Evolutionary conservation across 23 tunicate species (phyloP), one percentile per base, ranked within the genome.

Genomic region (Halocynthia aurantium): DNA sequence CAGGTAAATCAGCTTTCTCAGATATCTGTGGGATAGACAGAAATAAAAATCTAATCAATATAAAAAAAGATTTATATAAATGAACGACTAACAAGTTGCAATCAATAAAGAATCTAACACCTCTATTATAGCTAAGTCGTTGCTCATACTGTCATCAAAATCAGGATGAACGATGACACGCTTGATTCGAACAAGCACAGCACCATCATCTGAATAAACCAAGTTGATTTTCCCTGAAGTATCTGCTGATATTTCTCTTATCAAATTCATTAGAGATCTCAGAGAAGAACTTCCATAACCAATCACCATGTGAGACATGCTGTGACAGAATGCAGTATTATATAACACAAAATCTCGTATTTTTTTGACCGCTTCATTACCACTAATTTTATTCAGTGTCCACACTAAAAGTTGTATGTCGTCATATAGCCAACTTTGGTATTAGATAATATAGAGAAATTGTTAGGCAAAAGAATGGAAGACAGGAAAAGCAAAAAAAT

Each of bases 41-140:
- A 31, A 31, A 31, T 31, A 31, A 31, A 31, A 31, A 31, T 31
- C 44, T 31, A 31, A 31, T 31, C 44, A 4, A 31, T 31, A 0
- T 31, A 4, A 31, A 31, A 31, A 31, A 31, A 31, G 44, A 31
- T 0, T 31, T 31, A 31, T 0, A 31, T 1, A 31, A 31, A 31
- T 31, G 44, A 31, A 31, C 44, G 44, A 31, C 4, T 31, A 31
- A 31, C 44, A 31, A 31, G 44, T 31, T 31, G 44, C 44, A 31
- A 31, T 31, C 4, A 31, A 1, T 31, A 31, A 31, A 31, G n/a
- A 31, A 31, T 31, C 73, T 4, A 56, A 58, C 62, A 83, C 90
- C 84, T 66, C 51, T 6, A 85, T 53, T 60, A 85, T 18, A 7
- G 84, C 90, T 0, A 85, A 66, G 75, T 85, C 90, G 60, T 79